Evolutionary conservation across 2,888 invertebrate genomes (phyloP), one percentile per base, ranked within the genome.

Genomic region (Trachelus stipa): DNA sequence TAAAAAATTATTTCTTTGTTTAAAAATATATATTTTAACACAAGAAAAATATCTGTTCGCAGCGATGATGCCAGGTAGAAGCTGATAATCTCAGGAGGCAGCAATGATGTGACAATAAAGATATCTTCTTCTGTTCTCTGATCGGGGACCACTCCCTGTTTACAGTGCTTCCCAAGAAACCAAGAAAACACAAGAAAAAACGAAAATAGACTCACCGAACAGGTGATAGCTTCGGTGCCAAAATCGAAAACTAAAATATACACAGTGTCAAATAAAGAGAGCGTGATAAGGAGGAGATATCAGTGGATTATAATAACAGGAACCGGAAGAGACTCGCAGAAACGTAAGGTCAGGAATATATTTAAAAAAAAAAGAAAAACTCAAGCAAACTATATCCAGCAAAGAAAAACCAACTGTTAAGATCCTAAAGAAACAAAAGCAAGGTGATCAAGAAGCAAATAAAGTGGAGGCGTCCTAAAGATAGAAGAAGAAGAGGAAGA

Each of bases 91-190:
- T 86, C 83, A 81, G 86, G 85, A 84, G 85, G 81, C 84, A 84
- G 85, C 86, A 87, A 91, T 88, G 90, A 91, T 91, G 91, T 91
- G 91, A 91, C 91, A 91, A 91, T 90, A 91, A 91, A 88, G 87
- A 86, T 86, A 87, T 84, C 85, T 87, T 83, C 85, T 86, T 87
- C 85, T 84, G 85, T 84, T 86, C 85, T 87, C 83, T 83, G 85
- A 87, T 89, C 86, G 88, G 87, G 83, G 85, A 87, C 86, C 82
- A 85, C 80, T 84, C 85, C 86, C 85, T 85, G 85, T 83, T 83
- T 83, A 87, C 87, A 88, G 91, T 90, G 91, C 91, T 91, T 91
- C 91, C 88, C 87, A 82, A 69, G n/a, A 84, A 80, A 79, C 81
- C 77, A 84, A 69, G 81, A 80, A 83, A 83, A 83, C 77, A 77